Evolutionary conservation across 2,797 vertebrate genomes (phyloP).

Genomic region (Toxotes lorentzi): DNA sequence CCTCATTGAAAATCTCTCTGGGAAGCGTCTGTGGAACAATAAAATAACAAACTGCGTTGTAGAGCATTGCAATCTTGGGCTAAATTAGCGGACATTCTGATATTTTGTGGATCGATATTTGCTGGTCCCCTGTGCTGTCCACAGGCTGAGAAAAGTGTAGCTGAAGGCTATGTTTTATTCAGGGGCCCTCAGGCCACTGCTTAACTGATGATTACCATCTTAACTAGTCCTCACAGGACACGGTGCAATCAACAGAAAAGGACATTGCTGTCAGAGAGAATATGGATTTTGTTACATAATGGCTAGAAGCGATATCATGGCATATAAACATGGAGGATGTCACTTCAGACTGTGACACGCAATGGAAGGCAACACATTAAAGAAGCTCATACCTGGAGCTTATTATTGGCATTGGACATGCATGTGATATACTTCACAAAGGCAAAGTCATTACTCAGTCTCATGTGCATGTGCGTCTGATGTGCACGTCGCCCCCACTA

Average conservation of each 20-base stretch:
- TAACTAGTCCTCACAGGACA: constrained; percentile 56
- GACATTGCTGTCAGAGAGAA: constrained; percentile 29
- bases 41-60: constrained; percentile 20
- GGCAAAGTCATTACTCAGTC: constrained; percentile 7
- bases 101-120: constrained; percentile 65
- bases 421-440: neutral
- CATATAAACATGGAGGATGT: constrained; percentile 12
- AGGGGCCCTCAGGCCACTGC: constrained; percentile 23
- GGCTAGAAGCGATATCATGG: neutral
- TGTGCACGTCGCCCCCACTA: neutral
- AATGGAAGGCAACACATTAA: neutral
- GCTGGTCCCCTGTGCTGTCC: constrained; percentile 40
- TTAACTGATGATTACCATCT: constrained; percentile 66
- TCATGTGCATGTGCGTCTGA: neutral
- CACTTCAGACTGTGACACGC: constrained; percentile 6
- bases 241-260: constrained; percentile 37
- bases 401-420: neutral
- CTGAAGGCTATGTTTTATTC: constrained; percentile 57
- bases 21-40: constrained; percentile 34
- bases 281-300: constrained; percentile 51
- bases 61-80: neutral
- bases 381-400: neutral
- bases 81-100: constrained; percentile 40
- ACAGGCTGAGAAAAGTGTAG: constrained; percentile 42
- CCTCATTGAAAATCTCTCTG: constrained; percentile 49